Conservation (phyloP, 92 coral and sea anemone species). For the Bergia puertoricense region DNA sequence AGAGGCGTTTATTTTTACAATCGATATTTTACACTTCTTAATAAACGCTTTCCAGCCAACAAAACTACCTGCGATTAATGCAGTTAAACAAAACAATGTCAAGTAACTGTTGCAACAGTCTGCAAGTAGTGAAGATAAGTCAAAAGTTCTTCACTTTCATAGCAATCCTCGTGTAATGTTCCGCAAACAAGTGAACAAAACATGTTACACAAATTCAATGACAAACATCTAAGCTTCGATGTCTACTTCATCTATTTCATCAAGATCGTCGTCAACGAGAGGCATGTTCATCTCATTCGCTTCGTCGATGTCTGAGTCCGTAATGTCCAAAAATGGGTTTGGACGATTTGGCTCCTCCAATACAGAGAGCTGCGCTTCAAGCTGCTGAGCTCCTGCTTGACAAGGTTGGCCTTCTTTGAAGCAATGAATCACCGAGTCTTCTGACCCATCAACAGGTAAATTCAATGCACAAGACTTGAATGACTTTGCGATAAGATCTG, state of each 20-base stretch:
- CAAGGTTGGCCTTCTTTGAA: constrained; percentile 26
- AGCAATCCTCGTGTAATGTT: too few relatives aligned
- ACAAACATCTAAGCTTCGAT: too few relatives aligned
- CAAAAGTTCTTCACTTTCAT: too few relatives aligned
- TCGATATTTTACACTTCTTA: too few relatives aligned
- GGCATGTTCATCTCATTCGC: not conserved
- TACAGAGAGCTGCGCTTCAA: constrained; percentile 14
- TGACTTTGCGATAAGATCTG: constrained; percentile 3
- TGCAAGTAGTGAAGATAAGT: too few relatives aligned
- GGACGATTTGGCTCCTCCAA: not conserved
- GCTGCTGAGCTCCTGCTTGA: not conserved
- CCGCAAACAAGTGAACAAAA: too few relatives aligned
- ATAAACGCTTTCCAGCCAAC: too few relatives aligned
- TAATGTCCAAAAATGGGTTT: constrained; percentile 3
- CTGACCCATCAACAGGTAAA: constrained; percentile 5
- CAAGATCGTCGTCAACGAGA: not conserved
- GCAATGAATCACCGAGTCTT: constrained; percentile 5
- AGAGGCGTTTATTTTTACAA: too few relatives aligned
- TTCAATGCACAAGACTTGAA: not conserved
- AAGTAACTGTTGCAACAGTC: too few relatives aligned
- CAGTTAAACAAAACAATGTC: too few relatives aligned
- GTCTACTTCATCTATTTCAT: not conserved
- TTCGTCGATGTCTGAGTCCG: constrained; percentile 2
- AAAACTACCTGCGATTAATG: too few relatives aligned
- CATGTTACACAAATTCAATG: too few relatives aligned